Base-by-base conservation (phyloP, 64 coral and sea anemone genomes). In the Dendrophyllia cribrosa region DNA sequence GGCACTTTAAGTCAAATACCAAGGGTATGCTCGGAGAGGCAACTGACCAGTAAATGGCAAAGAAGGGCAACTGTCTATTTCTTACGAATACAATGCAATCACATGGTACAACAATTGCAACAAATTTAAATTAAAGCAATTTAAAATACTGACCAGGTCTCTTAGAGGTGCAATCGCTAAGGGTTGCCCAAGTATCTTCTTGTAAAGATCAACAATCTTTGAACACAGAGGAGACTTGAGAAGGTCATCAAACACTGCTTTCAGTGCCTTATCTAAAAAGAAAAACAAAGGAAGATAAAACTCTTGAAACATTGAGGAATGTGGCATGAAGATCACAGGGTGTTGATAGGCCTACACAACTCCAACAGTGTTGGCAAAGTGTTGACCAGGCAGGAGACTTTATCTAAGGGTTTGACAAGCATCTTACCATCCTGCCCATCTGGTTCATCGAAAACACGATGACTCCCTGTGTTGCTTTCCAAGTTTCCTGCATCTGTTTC, bases 361-460 rank as follows among this genome's bases (percentile, higher is more conserved):
- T 56, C 12, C 1, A 6, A 56, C 5, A 9, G 53, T 6, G 12
- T 56, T 56, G 7, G 0, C 6, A 6, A 4, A 44, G 1, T 19
- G 14, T 74, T 48, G 12, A 3, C 22, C 7, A 70, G 23, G 22
- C 7, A 24, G 12, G 53, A 56, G 12, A 56, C 12, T 34, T 34
- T 34, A 34, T 34, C 34, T 34, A 34, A 34, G 34, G 0, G 34
- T 34, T 34, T 34, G 34, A 56, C 2, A 12, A 26, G 2, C 21
- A 15, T 5, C 69, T 74, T 87, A 95, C 93, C 93, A 13, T 95
- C 73, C 46, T 94, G 92, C 45, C 95, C 95, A 88, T 97, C 92
- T 1, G 92, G 95, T 81, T 94, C 70, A 70, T 96, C 95, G 87
- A 90, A 90, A 20, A 65, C 10, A 44, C 62, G 48, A 66, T 59